Conservation (phyloP, 23 tunicate species). For the Ascidia mentula region DNA sequence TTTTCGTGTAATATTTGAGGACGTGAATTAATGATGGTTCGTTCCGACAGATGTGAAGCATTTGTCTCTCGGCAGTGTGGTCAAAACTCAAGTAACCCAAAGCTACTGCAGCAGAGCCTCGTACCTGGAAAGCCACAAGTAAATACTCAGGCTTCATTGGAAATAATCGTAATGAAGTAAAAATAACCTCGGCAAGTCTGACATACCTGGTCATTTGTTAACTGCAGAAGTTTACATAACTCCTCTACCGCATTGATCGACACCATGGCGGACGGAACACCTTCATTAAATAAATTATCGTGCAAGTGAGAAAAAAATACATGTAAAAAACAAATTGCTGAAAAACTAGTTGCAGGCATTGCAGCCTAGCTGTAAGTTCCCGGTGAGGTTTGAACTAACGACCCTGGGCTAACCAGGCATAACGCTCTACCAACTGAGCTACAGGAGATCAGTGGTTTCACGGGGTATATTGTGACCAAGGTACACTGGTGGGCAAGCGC, state of each 20-base stretch:
- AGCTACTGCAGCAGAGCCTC: conserved; percentile 81
- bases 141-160: neutral
- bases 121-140: conserved; percentile 31
- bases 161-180: neutral
- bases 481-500: too few relatives aligned
- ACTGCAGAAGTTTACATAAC: conserved; percentile 40
- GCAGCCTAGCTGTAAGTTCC: too few relatives aligned
- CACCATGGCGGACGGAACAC: conserved; percentile 84
- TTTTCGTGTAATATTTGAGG: conserved; percentile 75
- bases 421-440: too few relatives aligned
- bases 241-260: conserved; percentile 57
- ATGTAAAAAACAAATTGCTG: too few relatives aligned
- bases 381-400: too few relatives aligned
- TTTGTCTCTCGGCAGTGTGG: conserved; percentile 74
- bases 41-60: conserved; percentile 60
- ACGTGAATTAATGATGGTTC: conserved; percentile 64
- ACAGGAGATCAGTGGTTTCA: too few relatives aligned
- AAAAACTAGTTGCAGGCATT: too few relatives aligned
- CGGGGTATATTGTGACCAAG: too few relatives aligned
- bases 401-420: too few relatives aligned
- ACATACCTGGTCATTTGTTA: conserved; percentile 63
- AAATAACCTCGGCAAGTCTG: neutral
- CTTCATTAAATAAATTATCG: too few relatives aligned
- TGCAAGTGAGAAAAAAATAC: too few relatives aligned
- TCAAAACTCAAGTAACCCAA: conserved; percentile 86